Conservation (phyloP, 2,113 vertebrate genomes). For the Tautogolabrus adspersus region DNA sequence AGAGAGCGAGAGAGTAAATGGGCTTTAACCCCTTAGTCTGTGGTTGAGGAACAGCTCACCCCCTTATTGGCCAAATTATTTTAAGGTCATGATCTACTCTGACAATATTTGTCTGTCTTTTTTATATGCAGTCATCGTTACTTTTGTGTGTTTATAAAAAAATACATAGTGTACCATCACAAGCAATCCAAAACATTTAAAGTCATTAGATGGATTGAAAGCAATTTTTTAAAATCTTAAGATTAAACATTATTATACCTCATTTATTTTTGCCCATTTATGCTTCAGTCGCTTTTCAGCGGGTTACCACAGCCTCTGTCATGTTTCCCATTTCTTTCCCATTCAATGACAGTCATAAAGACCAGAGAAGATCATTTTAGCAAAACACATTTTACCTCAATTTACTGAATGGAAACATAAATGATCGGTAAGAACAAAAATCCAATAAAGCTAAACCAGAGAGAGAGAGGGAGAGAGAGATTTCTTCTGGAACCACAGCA, state of each 20-base stretch:
- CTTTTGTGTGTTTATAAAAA: conserved; percentile 4
- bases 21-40: conserved; percentile 54
- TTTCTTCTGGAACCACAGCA: conserved; percentile 62
- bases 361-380: conserved; percentile 71
- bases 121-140: not conserved
- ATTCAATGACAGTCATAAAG: conserved; percentile 64
- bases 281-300: conserved; percentile 38
- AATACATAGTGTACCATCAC: conserved; percentile 15
- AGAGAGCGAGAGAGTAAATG: conserved; percentile 29
- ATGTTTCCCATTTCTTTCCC: conserved; percentile 60
- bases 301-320: conserved; percentile 50
- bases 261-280: conserved; percentile 55
- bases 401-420: conserved; percentile 77
- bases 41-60: conserved; percentile 66
- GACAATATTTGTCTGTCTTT: conserved; percentile 22
- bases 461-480: conserved; percentile 12
- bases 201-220: conserved; percentile 50
- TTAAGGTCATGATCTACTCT: conserved; percentile 31
- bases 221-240: conserved; percentile 54
- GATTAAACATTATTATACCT: conserved; percentile 57
- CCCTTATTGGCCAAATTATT: conserved; percentile 35
- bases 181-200: conserved; percentile 47
- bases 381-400: conserved; percentile 65
- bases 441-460: conserved; percentile 67
- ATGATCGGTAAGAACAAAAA: conserved; percentile 66